A percentile compares a stretch with the other conserved stretches of the same genome.
Evolutionary conservation across 2,113 vertebrate genomes (phyloP).

Genomic region (Corythornis vintsioides): DNA sequence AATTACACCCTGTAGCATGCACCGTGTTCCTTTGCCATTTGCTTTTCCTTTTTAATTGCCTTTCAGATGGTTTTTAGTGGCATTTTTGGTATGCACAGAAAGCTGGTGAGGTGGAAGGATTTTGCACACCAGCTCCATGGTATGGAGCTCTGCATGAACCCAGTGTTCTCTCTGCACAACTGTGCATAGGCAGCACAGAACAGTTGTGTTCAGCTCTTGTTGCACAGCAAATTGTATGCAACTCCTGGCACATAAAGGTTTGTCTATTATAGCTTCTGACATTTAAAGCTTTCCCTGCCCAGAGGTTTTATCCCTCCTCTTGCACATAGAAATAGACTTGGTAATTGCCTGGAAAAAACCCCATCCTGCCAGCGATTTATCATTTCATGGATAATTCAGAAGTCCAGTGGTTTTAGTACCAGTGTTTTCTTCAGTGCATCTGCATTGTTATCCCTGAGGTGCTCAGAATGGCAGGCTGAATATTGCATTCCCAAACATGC

Average conservation of each 20-base stretch:
- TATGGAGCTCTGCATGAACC: background rate
- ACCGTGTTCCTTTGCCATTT: background rate
- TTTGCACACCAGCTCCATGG: background rate
- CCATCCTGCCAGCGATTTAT: background rate
- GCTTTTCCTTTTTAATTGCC: background rate
- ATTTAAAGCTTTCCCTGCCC: background rate
- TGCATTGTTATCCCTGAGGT: background rate
- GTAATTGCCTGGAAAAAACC: background rate
- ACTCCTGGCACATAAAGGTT: background rate
- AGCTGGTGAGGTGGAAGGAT: background rate
- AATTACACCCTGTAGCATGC: background rate
- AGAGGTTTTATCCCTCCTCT: background rate
- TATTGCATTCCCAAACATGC: background rate
- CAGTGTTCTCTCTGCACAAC: constrained; percentile 16
- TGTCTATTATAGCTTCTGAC: background rate
- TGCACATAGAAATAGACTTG: background rate
- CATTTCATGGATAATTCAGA: background rate
- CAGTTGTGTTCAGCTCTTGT: constrained; percentile 11
- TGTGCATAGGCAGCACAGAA: background rate
- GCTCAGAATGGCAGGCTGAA: background rate
- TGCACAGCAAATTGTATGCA: constrained; percentile 15
- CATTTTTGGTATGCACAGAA: background rate
- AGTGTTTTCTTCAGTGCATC: background rate
- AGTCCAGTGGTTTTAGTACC: background rate
- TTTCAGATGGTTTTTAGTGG: background rate